Evolutionary conservation across 1,140 invertebrate genomes (phyloP), one percentile per base, ranked within the genome.

Genomic region (Cataglyphis hispanica): DNA sequence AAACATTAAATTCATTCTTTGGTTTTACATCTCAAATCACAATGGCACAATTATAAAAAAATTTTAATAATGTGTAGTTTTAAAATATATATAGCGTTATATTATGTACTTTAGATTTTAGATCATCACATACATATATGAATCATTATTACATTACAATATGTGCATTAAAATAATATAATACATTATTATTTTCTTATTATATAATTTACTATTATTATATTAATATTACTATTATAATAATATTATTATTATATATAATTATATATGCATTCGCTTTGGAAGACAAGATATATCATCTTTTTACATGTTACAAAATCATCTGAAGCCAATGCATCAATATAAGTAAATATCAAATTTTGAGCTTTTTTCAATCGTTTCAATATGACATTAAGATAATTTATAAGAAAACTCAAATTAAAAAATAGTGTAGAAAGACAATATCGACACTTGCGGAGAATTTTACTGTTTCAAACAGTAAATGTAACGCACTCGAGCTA

Each of bases 401-500:
- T n/a, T n/a, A 22, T 58, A 27, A 34, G 13, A 27, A n/a, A 60
- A 27, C 2, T 56, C 2, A 27, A 53, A 67, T 67, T 53, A 67
- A 25, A 40, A 19, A 8, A 34, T 1, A 70, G 19, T 25, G 31
- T 66, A n/a, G 31, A 56, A 69, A 69, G 16, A 7, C 19, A 25
- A 58, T 56, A 72, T 58, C 7, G 22, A 4, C 8, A 19, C 25
- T 63, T 22, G 8, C 31, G 34, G n/a, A 31, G 22, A 40, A 56
- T 31, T 37, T 67, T 25, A 6, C 4, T 16, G 34, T 72, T 34
- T 10, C 13, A 10, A 27, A n/a, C n/a, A 13, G 22, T 31, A 60
- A 72, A 37, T 81, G 50, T 70, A 40, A 80, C 40, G 34, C 53
- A 69, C 37, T 43, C 67, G n/a, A 4, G 43, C 37, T 83, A 83